Percentiles rank a stretch among this genome's conserved stretches.
Conservation (phyloP, 2,113 vertebrate species). For the Seriola rivoliana region DNA sequence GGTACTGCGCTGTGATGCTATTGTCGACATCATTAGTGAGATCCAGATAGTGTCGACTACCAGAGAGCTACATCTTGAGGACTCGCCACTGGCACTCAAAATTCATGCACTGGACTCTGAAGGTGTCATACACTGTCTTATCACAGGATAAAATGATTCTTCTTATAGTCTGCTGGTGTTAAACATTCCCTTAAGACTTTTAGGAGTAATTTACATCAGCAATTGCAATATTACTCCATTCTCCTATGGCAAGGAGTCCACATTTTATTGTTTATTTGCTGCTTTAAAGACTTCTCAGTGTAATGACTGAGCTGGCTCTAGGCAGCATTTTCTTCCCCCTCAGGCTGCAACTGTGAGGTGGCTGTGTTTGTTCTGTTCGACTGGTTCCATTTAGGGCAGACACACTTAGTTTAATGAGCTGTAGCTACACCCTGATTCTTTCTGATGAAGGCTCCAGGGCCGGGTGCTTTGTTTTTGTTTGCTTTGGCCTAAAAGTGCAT, state of each 20-base stretch:
- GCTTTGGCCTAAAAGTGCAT: slow-evolving; percentile 39
- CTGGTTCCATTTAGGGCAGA: slow-evolving; percentile 67
- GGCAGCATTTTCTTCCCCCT: slow-evolving; percentile 42
- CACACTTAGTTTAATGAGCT: slow-evolving; percentile 75
- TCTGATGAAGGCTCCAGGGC: slow-evolving; percentile 59
- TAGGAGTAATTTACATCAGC: not conserved
- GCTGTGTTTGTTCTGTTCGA: slow-evolving; percentile 84
- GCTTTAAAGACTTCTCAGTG: slow-evolving; percentile 34
- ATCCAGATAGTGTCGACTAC: slow-evolving; percentile 96
- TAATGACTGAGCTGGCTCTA: slow-evolving; percentile 43
- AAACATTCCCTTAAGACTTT: not conserved
- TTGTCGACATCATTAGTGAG: slow-evolving; percentile 92
- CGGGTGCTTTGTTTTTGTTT: slow-evolving; percentile 60
- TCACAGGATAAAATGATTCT: not conserved
- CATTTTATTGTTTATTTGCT: slow-evolving; percentile 34
- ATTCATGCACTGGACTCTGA: slow-evolving; percentile 96
- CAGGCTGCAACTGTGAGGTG: slow-evolving; percentile 81
- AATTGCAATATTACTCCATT: slow-evolving; percentile 9
- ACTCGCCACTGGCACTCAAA: slow-evolving; percentile 92
- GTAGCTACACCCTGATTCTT: slow-evolving; percentile 66
- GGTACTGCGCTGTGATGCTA: slow-evolving; percentile 94
- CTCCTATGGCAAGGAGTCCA: not conserved
- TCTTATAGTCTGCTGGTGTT: slow-evolving; percentile 2
- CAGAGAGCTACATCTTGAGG: slow-evolving; percentile 95
- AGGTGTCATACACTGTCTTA: slow-evolving; percentile 81